Percentiles rank a stretch among this genome's conserved stretches.
phyloP scores from a whole-genome alignment of 2,797 vertebrate species.

The Gambusia yucatana region DNA sequence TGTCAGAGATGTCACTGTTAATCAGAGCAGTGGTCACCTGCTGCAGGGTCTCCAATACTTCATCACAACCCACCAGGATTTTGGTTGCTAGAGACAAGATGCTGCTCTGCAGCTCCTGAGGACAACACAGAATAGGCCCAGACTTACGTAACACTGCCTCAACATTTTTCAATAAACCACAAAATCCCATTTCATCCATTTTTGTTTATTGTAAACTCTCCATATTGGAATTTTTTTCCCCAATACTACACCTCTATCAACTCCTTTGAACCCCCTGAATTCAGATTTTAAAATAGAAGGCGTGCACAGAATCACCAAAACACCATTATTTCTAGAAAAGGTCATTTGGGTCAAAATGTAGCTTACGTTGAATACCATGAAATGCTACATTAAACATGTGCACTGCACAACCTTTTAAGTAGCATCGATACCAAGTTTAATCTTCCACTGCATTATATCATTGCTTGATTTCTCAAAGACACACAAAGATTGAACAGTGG shows the following conservation, averaged over 20 bases:
- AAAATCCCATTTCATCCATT: background rate
- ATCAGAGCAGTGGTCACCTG: conserved; percentile 97
- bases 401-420: background rate
- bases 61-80: conserved; percentile 95
- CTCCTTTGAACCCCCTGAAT: background rate
- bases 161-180: conserved; percentile 10
- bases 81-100: conserved; percentile 95
- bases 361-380: background rate
- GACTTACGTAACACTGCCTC: conserved; percentile 76
- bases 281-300: background rate
- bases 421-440: conserved; percentile 10
- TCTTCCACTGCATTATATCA: conserved; percentile 14
- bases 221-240: background rate
- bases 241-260: background rate
- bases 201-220: background rate
- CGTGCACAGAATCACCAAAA: background rate
- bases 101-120: conserved; percentile 93
- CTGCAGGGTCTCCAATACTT: conserved; percentile 97
- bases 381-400: conserved; percentile 11
- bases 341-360: background rate
- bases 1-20: conserved; percentile 91
- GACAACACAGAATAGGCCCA: conserved; percentile 63
- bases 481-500: conserved; percentile 48
- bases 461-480: conserved; percentile 10
- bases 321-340: background rate